phyloP scores from a whole-genome alignment of 2,113 vertebrate species.

The Pao palembangensis region DNA sequence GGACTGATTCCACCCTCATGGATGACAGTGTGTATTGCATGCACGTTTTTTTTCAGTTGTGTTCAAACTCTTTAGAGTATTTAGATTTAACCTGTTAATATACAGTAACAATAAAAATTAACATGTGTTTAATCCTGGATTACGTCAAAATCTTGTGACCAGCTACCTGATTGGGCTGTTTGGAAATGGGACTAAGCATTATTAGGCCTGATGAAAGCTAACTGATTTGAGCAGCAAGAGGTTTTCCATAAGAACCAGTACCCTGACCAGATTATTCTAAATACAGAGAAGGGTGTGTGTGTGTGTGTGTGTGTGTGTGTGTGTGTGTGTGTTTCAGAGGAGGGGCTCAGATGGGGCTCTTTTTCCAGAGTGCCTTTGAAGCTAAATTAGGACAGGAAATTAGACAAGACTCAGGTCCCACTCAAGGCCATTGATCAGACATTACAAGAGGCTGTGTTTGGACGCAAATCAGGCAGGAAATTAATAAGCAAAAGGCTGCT shows the following conservation, averaged over 20 bases:
- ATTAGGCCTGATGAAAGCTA: conserved; percentile 63
- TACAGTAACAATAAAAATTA: too few species aligned
- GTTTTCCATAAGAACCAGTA: conserved; percentile 40
- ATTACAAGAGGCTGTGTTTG: conserved; percentile 28
- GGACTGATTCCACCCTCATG: too few species aligned
- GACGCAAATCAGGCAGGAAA: conserved; percentile 1
- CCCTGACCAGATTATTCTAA: conserved; percentile 34
- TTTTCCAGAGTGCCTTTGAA: conserved; percentile 43
- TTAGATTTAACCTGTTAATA: conserved; percentile 1
- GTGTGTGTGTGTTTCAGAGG: conserved; percentile 3
- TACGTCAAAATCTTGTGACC: conserved; percentile 2
- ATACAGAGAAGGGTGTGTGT: conserved; percentile 12
- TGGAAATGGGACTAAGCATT: conserved; percentile 54
- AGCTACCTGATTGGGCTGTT: conserved; percentile 23
- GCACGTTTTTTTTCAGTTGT: too few species aligned
- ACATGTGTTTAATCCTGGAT: conserved; percentile 29
- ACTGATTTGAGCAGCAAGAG: conserved; percentile 59
- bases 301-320: neutral
- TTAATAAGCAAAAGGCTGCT: neutral
- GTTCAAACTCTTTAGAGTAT: conserved; percentile 6
- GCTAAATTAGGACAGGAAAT: conserved; percentile 45
- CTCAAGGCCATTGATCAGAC: conserved; percentile 44
- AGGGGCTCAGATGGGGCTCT: conserved; percentile 55
- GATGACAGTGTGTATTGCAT: neutral
- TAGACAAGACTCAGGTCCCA: conserved; percentile 33